Base-by-base conservation (phyloP, 2,888 invertebrate species). In the Bombyx huttoni region DNA sequence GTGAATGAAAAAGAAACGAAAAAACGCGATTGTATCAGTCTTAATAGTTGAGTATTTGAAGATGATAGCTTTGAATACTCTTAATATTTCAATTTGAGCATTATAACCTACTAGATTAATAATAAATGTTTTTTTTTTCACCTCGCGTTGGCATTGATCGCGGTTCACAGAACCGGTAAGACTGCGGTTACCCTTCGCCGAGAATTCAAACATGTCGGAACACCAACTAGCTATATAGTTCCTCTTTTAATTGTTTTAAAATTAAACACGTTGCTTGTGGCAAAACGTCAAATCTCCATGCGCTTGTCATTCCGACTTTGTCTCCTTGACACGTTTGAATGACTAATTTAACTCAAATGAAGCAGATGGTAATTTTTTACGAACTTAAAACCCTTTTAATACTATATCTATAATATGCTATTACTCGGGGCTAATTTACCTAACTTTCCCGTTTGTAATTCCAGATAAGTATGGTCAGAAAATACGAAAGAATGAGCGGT, bases 401-500 rank as follows among this genome's bases (percentile, higher is more conserved):
- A 40, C 7, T 40, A 8, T 40, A 12, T n/a, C n/a, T n/a, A n/a
- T n/a, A n/a, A n/a, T n/a, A 8, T 8, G 40, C 7, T 40, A 40
- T 40, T 40, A 40, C 2, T 7, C 1, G 7, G 8, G 8, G 12
- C 7, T 8, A 12, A 10, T 40, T 40, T 40, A 12, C 9, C 9
- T 9, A 40, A 7, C 12, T 40, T 10, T 12, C 40, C 50, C 52
- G 53, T 50, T n/a, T 49, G 8, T 52, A 33, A 56, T 86, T 81
- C 51, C 85, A 87, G 86, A 75, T 61, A 68, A 78, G 66, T 73
- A 88, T 88, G 88, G 88, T 88, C 65, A 78, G 88, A 61, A 86
- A 84, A 73, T 88, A 88, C 81, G 88, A 88, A 67, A 85, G 88
- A 67, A 81, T 87, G 78, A 87, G 86, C 62, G 88, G 88, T 55